Evolutionary conservation across 2,797 vertebrate genomes (phyloP), one percentile per base, ranked within the genome.

Genomic region (Chlorospingus semifuscus): DNA sequence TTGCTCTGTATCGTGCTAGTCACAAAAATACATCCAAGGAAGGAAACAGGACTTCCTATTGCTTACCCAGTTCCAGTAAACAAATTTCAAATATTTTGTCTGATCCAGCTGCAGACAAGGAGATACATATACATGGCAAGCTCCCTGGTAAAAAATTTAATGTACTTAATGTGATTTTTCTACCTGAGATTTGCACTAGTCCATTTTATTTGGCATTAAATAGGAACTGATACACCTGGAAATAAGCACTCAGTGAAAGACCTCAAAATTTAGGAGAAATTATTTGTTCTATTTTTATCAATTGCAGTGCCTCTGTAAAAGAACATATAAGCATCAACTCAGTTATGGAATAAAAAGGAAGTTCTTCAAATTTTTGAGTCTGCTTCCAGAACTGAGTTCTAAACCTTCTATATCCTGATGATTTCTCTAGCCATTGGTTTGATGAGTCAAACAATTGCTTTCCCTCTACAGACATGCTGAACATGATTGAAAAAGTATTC

Each of bases 21-120:
- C 59, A 81, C 39, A 89, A 90, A 91, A 91, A 88, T 41, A 83
- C 10, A 59, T 71, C 27, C 36, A 78, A 83, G 65, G 61, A 92
- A 89, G 84, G 91, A 96, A 92, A 80, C 19, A 68, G 83, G 56
- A 85, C 82, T 83, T 96, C 81, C 68, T 46, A 92, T 86, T 83
- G 21, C 46, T 85, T 89, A 77, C 8, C 60, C 32, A 74, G 37
- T 46, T 85, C 11, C 57, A 93, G 41, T 21, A 79, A 92, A 87
- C 9, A 61, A 55, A 81, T 72, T 86, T 88, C 50, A 74, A 85
- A 74, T 87, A 68, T 24, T 80, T 30, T 72, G 39, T 39, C 65
- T 64, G 29, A 76, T 75, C 34, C 42, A 3, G 47, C 59, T 84
- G 29, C 21, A 41, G 21, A 52, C 14, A 72, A 91, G 37, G 24